phyloP scores from a whole-genome alignment of 92 coral and sea anemone genomes.

The Desmophyllum pertusum region DNA sequence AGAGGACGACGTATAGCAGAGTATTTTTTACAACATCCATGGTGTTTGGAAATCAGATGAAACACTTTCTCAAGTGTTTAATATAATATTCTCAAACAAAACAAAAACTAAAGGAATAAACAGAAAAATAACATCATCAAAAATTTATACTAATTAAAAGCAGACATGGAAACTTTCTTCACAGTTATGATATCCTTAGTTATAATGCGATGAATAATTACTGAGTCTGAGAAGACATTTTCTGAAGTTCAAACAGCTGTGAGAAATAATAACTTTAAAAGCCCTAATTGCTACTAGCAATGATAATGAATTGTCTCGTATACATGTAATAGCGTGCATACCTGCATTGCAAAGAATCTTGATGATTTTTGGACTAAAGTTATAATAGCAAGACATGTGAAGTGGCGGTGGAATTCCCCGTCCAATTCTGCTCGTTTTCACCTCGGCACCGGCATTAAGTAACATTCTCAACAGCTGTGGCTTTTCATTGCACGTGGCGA shows the following conservation, averaged over 20 bases:
- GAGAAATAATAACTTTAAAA: background rate
- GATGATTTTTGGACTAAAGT: constrained; percentile 60
- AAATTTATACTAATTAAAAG: too few relatives aligned
- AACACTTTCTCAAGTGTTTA: too few relatives aligned
- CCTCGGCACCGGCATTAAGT: constrained; percentile 70
- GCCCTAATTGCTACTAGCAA: background rate
- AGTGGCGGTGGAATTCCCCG: constrained; percentile 66
- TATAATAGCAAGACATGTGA: constrained; percentile 81
- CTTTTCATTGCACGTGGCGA: constrained; percentile 54
- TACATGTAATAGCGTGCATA: constrained; percentile 1
- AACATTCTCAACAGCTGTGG: constrained; percentile 53
- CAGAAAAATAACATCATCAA: too few relatives aligned
- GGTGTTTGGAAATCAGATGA: too few relatives aligned
- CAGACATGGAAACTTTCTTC: too few relatives aligned
- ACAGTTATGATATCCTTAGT: background rate
- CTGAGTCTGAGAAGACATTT: too few relatives aligned
- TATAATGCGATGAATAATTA: background rate
- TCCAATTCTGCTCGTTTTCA: constrained; percentile 26
- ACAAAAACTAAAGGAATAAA: too few relatives aligned
- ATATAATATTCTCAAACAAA: too few relatives aligned
- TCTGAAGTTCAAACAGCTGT: too few relatives aligned
- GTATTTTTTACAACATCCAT: too few relatives aligned
- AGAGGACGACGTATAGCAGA: too few relatives aligned
- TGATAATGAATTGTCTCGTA: too few relatives aligned
- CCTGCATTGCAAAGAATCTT: constrained; percentile 70